Percentiles rank a stretch among this genome's conserved stretches.
Evolutionary conservation across 2,797 vertebrate genomes (phyloP).

Genomic region (Rhinogobio ventralis): DNA sequence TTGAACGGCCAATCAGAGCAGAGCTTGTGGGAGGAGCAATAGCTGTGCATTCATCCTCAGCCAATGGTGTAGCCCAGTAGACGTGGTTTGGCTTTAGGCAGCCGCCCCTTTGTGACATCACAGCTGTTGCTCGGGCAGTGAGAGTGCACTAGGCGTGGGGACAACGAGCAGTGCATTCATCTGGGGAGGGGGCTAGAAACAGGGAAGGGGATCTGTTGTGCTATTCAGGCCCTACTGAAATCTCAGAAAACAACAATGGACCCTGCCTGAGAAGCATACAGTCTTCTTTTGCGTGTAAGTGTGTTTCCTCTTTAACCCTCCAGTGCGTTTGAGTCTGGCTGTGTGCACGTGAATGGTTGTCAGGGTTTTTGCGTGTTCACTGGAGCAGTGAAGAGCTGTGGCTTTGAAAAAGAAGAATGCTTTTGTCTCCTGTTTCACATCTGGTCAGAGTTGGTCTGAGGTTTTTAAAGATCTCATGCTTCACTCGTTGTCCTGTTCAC

Average conservation of each 20-base stretch:
- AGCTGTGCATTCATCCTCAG: conserved; percentile 60
- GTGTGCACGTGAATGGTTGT: conserved; percentile 22
- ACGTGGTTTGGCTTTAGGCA: conserved; percentile 66
- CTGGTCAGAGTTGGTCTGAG: conserved; percentile 16
- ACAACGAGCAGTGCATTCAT: conserved; percentile 11
- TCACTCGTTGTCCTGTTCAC: not conserved
- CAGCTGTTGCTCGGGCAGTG: conserved; percentile 58
- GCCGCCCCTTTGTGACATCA: conserved; percentile 72
- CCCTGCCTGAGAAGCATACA: conserved; percentile 58
- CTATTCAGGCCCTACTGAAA: conserved; percentile 52
- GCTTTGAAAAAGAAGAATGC: conserved; percentile 38
- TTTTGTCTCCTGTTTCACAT: conserved; percentile 37
- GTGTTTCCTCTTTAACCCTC: conserved; percentile 38
- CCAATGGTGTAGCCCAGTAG: conserved; percentile 68
- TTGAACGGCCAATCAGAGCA: conserved; percentile 69
- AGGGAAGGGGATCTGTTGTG: conserved; percentile 50
- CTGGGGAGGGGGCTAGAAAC: conserved; percentile 54
- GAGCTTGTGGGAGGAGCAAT: conserved; percentile 63
- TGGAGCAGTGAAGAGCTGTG: conserved; percentile 18
- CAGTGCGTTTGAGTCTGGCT: not conserved
- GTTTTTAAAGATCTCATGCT: not conserved
- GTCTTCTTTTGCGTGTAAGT: conserved; percentile 45
- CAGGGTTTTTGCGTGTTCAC: conserved; percentile 22
- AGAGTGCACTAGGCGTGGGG: conserved; percentile 40
- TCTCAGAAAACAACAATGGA: conserved; percentile 70